Conservation (phyloP, 2,797 vertebrate genomes). For the Cynopterus sphinx region DNA sequence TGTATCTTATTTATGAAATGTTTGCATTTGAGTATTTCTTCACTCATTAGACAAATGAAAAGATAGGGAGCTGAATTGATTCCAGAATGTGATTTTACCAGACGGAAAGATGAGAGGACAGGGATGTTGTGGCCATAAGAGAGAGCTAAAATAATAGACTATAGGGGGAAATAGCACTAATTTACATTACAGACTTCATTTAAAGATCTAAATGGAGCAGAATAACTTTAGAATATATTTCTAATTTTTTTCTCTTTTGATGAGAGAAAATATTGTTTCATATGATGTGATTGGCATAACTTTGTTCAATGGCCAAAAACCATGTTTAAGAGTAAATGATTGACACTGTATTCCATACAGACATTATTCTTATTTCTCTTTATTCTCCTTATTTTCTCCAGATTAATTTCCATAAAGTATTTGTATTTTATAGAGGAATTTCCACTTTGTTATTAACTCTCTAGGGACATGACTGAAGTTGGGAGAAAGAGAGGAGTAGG, state of each 20-base stretch:
- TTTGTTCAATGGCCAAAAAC: not conserved
- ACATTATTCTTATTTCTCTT: not conserved
- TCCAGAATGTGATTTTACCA: not conserved
- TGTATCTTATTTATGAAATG: not conserved
- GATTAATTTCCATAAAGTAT: not conserved
- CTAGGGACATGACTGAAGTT: not conserved
- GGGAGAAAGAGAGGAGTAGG: not conserved
- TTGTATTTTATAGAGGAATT: not conserved
- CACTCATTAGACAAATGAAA: not conserved
- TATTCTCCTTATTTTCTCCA: constrained; percentile 1
- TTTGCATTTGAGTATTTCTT: not conserved
- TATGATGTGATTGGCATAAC: not conserved
- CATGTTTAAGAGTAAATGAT: not conserved
- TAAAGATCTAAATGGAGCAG: not conserved
- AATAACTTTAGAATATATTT: not conserved
- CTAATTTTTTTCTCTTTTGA: not conserved
- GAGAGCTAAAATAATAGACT: not conserved
- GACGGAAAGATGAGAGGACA: not conserved
- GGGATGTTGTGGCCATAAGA: not conserved
- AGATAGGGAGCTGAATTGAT: not conserved
- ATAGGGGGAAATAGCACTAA: not conserved
- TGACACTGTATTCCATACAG: not conserved
- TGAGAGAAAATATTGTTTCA: not conserved
- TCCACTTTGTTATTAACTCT: not conserved
- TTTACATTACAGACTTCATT: not conserved